A percentile compares a stretch with the other conserved stretches of the same genome.
phyloP scores from a whole-genome alignment of 2,888 invertebrate genomes.

The Andrena dorsata region DNA sequence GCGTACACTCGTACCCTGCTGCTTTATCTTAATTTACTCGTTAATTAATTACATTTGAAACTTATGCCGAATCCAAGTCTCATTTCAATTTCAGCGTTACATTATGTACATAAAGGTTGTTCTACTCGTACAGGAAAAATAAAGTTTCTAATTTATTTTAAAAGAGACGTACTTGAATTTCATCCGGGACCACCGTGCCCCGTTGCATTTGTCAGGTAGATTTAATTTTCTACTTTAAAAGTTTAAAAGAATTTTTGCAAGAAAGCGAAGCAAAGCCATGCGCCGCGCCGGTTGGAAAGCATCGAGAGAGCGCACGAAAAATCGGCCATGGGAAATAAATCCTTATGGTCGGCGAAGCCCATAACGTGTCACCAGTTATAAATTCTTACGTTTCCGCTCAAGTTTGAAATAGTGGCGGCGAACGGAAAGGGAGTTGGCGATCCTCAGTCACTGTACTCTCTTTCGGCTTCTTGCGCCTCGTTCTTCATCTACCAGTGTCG shows the following conservation, averaged over 20 bases:
- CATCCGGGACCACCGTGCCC: too few species aligned
- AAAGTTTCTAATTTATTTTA: too few species aligned
- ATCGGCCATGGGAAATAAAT: slow-evolving; percentile 60
- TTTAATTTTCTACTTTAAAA: too few species aligned
- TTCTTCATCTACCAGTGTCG: slow-evolving; percentile 7
- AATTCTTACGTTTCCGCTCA: slow-evolving; percentile 64
- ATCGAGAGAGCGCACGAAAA: slow-evolving; percentile 42
- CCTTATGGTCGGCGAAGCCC: slow-evolving; percentile 52
- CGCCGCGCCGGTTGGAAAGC: slow-evolving; percentile 16
- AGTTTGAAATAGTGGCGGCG: slow-evolving; percentile 53
- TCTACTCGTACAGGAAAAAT: too few species aligned
- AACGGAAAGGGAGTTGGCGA: slow-evolving; percentile 44
- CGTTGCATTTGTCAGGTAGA: too few species aligned
- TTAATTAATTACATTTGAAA: background rate
- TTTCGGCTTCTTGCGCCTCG: slow-evolving; percentile 29
- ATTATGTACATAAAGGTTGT: too few species aligned
- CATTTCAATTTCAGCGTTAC: too few species aligned
- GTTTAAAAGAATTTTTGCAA: too few species aligned
- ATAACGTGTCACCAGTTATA: slow-evolving; percentile 70
- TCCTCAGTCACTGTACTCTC: slow-evolving; percentile 37
- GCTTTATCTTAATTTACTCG: background rate
- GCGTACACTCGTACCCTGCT: too few species aligned
- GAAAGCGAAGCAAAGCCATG: slow-evolving; percentile 8
- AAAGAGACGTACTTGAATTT: too few species aligned
- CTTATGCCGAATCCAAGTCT: background rate